These are phyloP conservation scores for Crypturellus undulatus DNA, from an alignment of 2,113 vertebrate species.

Conservation along the genomic window DNA sequence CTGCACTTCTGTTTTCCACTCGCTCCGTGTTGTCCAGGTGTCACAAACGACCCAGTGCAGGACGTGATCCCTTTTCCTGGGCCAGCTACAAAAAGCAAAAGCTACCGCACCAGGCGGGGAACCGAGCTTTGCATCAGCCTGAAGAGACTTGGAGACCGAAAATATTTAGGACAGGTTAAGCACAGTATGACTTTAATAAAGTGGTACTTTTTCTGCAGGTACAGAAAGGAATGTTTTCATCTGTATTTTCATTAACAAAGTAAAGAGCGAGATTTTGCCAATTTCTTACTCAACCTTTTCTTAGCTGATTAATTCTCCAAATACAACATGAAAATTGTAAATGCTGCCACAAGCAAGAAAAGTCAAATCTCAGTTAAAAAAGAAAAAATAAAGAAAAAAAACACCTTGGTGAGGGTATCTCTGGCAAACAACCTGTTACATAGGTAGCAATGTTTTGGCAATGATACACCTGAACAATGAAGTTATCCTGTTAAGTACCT, in stretches of 20 bases:
- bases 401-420: neutral
- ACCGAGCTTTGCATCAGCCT: neutral
- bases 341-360: neutral
- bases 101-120: neutral
- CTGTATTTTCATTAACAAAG: neutral
- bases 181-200: neutral
- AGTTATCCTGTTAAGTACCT: neutral
- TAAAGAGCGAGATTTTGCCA: neutral
- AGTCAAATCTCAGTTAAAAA: neutral
- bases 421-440: neutral
- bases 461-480: neutral
- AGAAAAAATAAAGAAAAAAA: neutral
- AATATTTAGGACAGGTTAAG: neutral
- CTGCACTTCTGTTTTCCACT: conserved; percentile 42
- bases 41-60: neutral
- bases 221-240: neutral
- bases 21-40: conserved; percentile 12
- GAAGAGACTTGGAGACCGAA: neutral
- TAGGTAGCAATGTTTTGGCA: neutral
- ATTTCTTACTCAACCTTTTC: neutral
- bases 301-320: neutral
- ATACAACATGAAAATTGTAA: neutral
- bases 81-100: neutral
- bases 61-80: neutral
- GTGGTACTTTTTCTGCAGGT: neutral